phyloP scores from a whole-genome alignment of 2,113 vertebrate genomes.

The Zosterops japonicus region DNA sequence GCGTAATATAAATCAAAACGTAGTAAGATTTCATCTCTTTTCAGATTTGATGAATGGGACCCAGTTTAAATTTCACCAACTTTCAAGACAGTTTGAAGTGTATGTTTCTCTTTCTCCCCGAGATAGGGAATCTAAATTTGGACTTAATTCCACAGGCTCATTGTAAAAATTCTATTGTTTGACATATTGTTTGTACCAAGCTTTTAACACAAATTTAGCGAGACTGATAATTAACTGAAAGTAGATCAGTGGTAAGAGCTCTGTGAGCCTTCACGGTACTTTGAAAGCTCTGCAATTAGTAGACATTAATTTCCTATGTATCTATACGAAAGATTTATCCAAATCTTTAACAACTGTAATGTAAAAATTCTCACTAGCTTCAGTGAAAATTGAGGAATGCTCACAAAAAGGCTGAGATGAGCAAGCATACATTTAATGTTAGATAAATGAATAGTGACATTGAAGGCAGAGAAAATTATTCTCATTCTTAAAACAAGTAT shows the following conservation, averaged over 20 bases:
- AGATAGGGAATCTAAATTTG: background rate
- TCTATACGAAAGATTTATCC: background rate
- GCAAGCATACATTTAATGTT: background rate
- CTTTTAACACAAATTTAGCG: background rate
- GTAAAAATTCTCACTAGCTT: background rate
- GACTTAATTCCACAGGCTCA: background rate
- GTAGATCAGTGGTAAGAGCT: background rate
- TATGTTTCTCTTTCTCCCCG: background rate
- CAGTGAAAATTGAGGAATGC: background rate
- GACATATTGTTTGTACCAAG: background rate
- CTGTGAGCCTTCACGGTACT: background rate
- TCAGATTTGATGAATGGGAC: background rate
- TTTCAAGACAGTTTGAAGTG: background rate
- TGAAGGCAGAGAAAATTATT: background rate
- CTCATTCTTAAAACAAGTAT: background rate
- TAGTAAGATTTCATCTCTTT: background rate
- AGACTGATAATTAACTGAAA: background rate
- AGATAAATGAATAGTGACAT: accelerated
- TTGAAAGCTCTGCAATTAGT: background rate
- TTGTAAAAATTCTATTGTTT: background rate
- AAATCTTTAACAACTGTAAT: background rate
- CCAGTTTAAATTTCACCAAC: background rate
- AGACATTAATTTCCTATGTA: background rate
- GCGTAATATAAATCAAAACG: background rate
- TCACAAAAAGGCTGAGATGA: background rate